Evolutionary conservation across 2,888 invertebrate genomes (phyloP), one percentile per base, ranked within the genome.

Genomic region (Nemotelus pantherinus): DNA sequence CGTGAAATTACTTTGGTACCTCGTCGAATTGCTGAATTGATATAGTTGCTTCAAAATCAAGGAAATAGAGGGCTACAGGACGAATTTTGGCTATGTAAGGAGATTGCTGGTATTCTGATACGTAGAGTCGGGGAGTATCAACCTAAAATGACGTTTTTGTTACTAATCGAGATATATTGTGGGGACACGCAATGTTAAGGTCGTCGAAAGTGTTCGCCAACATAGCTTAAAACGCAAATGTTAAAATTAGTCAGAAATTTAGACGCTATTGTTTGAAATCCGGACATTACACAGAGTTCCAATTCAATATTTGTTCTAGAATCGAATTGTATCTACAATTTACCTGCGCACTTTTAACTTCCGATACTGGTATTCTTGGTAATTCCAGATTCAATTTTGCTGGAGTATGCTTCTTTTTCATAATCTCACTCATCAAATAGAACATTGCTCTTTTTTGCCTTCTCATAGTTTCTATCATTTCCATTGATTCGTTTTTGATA

Each of bases 1-100:
- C 45, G 10, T n/a, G 6, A 64, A n/a, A 76, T 75, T 82, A 84
- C 84, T 83, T 84, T 48, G 84, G 84, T 57, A 84, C 82, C 10
- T 60, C 79, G 63, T 82, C 80, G 76, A 84, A 84, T 76, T 82
- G 81, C 55, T 82, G 76, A 0, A 63, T 41, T 0, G 82, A 80
- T 39, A 84, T 79, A 6, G 79, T 77, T 0, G 80, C 80, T 57
- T 84, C 83, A 70, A 84, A 84, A 65, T 84, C 84, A 0, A 82
- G 76, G 80, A 84, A 84, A 41, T 82, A 81, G 45, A 84, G 81
- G 0, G 82, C 79, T 7, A 82, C 77, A 2, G 82, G 83, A 47
- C 70, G 79, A 0, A 78, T 81, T 53, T 81, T 82, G 3, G 80
- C 81, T 2, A 83, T 81, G 57, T 82, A 78, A 3, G 84, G 84